Conservation (phyloP, 2,888 invertebrate genomes). For the Lasius platythorax region DNA sequence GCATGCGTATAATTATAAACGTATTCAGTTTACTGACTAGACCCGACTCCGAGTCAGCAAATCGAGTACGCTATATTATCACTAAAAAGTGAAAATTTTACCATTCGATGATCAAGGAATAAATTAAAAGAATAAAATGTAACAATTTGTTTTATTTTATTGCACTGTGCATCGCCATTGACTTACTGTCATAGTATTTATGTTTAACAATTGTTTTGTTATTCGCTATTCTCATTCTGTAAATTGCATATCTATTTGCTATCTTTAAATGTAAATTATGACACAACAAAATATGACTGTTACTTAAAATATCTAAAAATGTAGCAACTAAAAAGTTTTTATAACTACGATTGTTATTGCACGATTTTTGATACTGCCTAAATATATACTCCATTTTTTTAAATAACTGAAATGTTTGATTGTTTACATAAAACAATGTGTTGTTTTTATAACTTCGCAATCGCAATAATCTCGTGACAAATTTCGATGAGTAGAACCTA, state of each 20-base stretch:
- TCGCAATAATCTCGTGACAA: not conserved
- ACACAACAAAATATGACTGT: constrained; percentile 13
- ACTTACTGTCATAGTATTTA: constrained; percentile 5
- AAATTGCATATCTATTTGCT: constrained; percentile 25
- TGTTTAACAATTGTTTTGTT: not conserved
- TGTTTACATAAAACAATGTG: constrained; percentile 7
- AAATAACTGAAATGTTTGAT: constrained; percentile 13
- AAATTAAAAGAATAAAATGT: not conserved
- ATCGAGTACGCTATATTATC: not conserved
- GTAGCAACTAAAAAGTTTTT: constrained; percentile 8
- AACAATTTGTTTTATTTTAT: not conserved
- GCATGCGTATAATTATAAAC: not conserved
- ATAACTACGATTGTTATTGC: not conserved
- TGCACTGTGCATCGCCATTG: constrained; percentile 2
- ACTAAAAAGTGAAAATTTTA: not conserved
- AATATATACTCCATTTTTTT: constrained; percentile 15
- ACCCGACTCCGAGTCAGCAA: not conserved
- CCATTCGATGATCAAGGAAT: not conserved
- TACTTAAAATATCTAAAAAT: constrained; percentile 19
- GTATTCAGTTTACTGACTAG: too few relatives aligned
- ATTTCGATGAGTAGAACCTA: constrained; percentile 10
- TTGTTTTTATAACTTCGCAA: constrained; percentile 13
- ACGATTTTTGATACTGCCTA: not conserved
- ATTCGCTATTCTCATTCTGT: constrained; percentile 2
- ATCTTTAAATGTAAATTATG: constrained; percentile 15